Conservation (phyloP, 2,797 vertebrate genomes). For the Pelochelys cantorii region DNA sequence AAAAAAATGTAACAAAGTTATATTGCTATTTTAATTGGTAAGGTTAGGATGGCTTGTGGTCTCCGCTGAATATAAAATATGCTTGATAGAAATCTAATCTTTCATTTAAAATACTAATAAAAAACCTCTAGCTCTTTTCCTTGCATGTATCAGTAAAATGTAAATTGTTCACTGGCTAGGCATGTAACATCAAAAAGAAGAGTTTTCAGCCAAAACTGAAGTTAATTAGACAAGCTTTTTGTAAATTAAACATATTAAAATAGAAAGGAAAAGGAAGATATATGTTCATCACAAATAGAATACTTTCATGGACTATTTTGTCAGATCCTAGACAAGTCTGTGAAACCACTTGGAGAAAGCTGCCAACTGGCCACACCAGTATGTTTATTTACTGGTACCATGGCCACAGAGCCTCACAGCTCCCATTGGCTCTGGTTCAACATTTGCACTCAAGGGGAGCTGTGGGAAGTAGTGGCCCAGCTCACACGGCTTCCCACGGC, state of each 20-base stretch:
- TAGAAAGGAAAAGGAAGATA: background rate
- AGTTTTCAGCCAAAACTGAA: background rate
- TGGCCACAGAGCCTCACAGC: too few species aligned
- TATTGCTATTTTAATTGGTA: background rate
- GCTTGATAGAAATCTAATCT: constrained; percentile 30
- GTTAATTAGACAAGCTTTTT: background rate
- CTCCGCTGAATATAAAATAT: background rate
- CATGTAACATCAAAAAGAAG: background rate
- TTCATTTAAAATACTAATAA: background rate
- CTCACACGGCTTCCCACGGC: too few species aligned
- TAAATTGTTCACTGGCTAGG: background rate
- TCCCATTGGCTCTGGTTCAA: too few species aligned
- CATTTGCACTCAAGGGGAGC: too few species aligned
- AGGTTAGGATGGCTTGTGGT: background rate
- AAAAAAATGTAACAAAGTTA: background rate
- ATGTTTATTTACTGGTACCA: too few species aligned
- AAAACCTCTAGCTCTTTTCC: background rate
- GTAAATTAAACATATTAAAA: background rate
- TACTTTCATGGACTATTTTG: background rate
- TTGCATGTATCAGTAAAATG: background rate
- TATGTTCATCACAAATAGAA: background rate
- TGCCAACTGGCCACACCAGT: too few species aligned
- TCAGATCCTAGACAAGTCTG: background rate
- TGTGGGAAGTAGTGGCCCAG: too few species aligned
- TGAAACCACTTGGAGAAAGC: too few species aligned